Base-by-base conservation (phyloP, 2,797 vertebrate species). In the Enteromius trimaculatus region DNA sequence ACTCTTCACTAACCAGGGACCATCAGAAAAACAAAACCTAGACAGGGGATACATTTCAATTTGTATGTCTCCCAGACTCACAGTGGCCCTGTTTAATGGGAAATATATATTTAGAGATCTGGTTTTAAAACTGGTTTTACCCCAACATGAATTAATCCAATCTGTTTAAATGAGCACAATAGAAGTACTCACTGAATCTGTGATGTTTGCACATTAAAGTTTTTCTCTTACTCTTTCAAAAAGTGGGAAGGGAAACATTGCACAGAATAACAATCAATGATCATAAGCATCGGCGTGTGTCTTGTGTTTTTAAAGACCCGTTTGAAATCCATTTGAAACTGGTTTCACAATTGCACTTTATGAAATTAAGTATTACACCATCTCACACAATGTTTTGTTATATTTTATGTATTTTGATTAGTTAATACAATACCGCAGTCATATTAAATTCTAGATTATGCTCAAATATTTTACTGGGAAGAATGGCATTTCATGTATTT, bases 41-140 rank as follows among this genome's bases (percentile, higher is more conserved):
- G 64, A 60, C 62, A 77, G 10, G 78, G 77, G 49, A 58, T 66
- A 84, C 47, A 91, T 91, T 93, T 92, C 84, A 86, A 92, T 94
- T 95, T 92, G 88, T 39, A 21, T 80, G 70, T 51, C 78, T 69
- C 37, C 81, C 84, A 72, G 74, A 34, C 13, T 88, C 84, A 5
- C 85, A 89, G 68, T 77, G 53, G 86, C 84, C 92, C 84, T 93
- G 92, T 86, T 89, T 72, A 91, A 90, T 11, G 8, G 34, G 10
- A 21, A 37, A 66, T n/a, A n/a, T n/a, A n/a, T n/a, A 68, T 68
- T 37, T 31, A 10, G 39, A 26, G 68, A 14, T 26, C 0, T 44
- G 23, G 14, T 44, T 26, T 70, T 26, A 44, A 70, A 13, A 65
- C 21, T 31, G 6, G 16, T 8, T 8, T 31, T 17, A 64, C 1